Conservation (phyloP, 2,113 vertebrate genomes). For the Myrmecophaga tridactyla region DNA sequence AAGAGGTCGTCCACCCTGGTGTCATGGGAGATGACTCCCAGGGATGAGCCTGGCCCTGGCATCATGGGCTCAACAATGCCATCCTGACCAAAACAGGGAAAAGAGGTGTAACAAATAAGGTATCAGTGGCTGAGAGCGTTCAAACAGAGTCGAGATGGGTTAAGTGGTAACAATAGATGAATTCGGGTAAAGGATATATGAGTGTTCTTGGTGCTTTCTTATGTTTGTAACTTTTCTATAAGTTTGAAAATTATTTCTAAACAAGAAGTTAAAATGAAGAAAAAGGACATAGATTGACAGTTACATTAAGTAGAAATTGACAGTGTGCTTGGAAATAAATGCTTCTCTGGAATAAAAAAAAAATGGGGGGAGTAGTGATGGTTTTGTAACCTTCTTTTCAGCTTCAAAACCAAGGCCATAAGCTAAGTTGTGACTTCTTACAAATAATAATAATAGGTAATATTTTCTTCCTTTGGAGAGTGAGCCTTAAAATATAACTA, state of each 20-base stretch:
- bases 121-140: too few relatives aligned
- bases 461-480: slow-evolving; percentile 21
- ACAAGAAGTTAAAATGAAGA: slow-evolving; percentile 30
- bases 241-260: slow-evolving; percentile 39
- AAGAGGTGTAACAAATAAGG: too few relatives aligned
- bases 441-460: neutral
- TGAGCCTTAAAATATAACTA: slow-evolving; percentile 27
- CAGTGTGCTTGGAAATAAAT: neutral
- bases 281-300: neutral
- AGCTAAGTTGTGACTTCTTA: neutral
- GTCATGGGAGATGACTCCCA: too few relatives aligned
- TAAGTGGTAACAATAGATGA: neutral
- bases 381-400: neutral
- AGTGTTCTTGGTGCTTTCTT: neutral
- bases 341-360: neutral
- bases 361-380: neutral
- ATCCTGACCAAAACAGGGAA: too few relatives aligned
- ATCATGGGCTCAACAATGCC: too few relatives aligned
- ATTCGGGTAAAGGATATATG: neutral
- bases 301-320: neutral
- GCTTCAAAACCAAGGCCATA: neutral
- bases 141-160: too few relatives aligned
- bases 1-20: too few relatives aligned
- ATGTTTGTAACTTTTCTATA: neutral
- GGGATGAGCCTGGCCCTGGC: too few relatives aligned